Evolutionary conservation across 2,888 invertebrate species (phyloP), one percentile per base, ranked within the genome.

Genomic region (Molorchus minor): DNA sequence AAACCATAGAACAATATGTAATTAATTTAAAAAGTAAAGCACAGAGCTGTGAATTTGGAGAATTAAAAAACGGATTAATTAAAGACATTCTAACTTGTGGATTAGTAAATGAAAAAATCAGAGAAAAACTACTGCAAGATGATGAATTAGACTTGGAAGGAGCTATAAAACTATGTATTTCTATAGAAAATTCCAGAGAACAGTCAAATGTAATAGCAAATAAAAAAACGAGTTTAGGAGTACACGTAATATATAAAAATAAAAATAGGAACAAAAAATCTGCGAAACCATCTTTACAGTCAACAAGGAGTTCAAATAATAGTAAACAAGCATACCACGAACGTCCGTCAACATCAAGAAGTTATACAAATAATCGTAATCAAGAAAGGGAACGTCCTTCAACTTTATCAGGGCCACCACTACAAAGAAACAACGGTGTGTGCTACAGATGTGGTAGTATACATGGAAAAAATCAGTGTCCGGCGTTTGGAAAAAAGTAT

Each of bases 1-100:
- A 38, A 40, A 4, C 41, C n/a, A 40, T 52, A 8, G 52, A 52
- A 30, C 16, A 45, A 30, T 30, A 30, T 45, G 15, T 30, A 8
- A 45, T 30, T 10, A 30, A 62, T 30, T 46, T 65, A 12, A 67
- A 61, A 58, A 68, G 60, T 40, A 45, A 53, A 35, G 71, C 56
- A 1, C 10, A 16, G 13, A 17, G 30, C 2, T 45, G 45, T 45
- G 45, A 45, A 16, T 45, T 45, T 15, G 15, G 10, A 10, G 33
- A 30, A 4, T 45, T 45, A 21, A 45, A 30, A 45, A 25, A 30
- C 17, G n/a, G 13, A 12, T 44, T 44, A 25, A 44, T 25, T 13
- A 44, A 44, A 44, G 16, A 44, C 29, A 5, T 44, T 15, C 13
- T 44, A 2, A 44, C 16, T 3, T 44, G 45, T 45, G 45, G 45